phyloP scores from a whole-genome alignment of 2,113 vertebrate genomes.

The Artemisiospiza belli region DNA sequence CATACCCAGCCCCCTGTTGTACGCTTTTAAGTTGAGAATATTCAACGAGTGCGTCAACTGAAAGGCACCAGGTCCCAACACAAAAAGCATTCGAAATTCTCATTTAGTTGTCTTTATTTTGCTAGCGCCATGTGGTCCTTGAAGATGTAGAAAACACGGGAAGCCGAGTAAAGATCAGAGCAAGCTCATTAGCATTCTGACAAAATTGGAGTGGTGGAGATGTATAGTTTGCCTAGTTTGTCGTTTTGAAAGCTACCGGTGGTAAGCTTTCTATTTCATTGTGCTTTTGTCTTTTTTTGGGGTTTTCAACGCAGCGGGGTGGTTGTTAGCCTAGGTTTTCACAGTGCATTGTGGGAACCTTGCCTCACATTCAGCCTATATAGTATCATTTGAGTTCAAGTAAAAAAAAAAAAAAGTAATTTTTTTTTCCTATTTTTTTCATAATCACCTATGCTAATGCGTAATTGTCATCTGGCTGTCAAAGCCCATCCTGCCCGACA shows the following conservation, averaged over 20 bases:
- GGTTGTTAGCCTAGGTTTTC: slow-evolving; percentile 84
- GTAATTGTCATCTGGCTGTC: slow-evolving; percentile 3
- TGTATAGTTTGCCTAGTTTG: slow-evolving; percentile 89
- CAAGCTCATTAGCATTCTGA: slow-evolving; percentile 98
- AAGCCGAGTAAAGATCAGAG: slow-evolving; percentile 98
- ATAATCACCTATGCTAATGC: slow-evolving; percentile 67
- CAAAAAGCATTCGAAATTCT: slow-evolving; percentile 98
- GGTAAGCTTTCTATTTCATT: slow-evolving; percentile 89
- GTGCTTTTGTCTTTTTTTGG: slow-evolving; percentile 91
- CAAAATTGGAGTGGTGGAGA: slow-evolving; percentile 92
- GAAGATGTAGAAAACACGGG: slow-evolving; percentile 99
- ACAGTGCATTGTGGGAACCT: slow-evolving; percentile 92
- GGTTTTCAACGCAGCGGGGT: slow-evolving; percentile 85
- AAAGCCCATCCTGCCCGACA: slow-evolving; percentile 1
- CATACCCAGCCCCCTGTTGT: slow-evolving; percentile 89
- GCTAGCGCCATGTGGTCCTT: slow-evolving; percentile 99
- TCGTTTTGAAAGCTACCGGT: slow-evolving; percentile 86
- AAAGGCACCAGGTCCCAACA: slow-evolving; percentile 91
- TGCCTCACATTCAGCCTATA: slow-evolving; percentile 76
- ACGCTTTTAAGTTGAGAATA: slow-evolving; percentile 85
- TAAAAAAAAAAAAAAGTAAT: slow-evolving; percentile 41
- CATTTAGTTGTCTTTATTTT: slow-evolving; percentile 99
- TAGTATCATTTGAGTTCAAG: slow-evolving; percentile 80
- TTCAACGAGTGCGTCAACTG: slow-evolving; percentile 91
- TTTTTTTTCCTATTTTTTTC: slow-evolving; percentile 36